These are phyloP conservation scores for Diabrotica balteata DNA, from an alignment of 2,888 invertebrate genomes.

Conservation along the genomic window DNA sequence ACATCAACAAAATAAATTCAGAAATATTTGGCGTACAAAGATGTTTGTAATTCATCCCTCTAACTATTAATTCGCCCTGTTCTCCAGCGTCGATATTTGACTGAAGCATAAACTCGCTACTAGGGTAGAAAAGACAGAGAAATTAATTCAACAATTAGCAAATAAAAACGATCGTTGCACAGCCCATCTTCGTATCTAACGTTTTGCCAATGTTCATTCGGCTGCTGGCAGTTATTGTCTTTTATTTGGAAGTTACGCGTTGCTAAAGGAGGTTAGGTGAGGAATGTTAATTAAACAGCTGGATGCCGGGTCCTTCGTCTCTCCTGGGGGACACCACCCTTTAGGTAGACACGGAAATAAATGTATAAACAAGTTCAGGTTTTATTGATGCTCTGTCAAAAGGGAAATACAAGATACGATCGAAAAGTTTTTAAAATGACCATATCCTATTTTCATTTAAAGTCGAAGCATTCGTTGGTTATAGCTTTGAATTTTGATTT, in stretches of 20 bases:
- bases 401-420: too few species aligned
- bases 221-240: conserved; percentile 59
- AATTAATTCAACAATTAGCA: conserved; percentile 61
- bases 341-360: background rate
- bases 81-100: background rate
- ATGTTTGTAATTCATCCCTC: too few species aligned
- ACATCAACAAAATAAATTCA: too few species aligned
- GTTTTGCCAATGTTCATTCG: conserved; percentile 55
- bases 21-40: too few species aligned
- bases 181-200: conserved; percentile 46
- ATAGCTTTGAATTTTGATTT: too few species aligned
- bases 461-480: too few species aligned
- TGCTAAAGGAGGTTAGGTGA: conserved; percentile 55
- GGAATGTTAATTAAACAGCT: conserved; percentile 62
- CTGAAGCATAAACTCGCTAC: background rate
- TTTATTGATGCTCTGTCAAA: too few species aligned
- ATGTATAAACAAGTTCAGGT: too few species aligned
- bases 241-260: conserved; percentile 59
- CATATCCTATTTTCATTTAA: too few species aligned
- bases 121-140: conserved; percentile 39
- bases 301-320: conserved; percentile 10
- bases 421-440: too few species aligned
- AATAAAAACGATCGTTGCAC: conserved; percentile 58
- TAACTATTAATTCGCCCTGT: too few species aligned
- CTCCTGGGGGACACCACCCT: conserved; percentile 7